Evolutionary conservation across 2,888 invertebrate species (phyloP), one percentile per base, ranked within the genome.

Genomic region (Chymomyza fuscimana): DNA sequence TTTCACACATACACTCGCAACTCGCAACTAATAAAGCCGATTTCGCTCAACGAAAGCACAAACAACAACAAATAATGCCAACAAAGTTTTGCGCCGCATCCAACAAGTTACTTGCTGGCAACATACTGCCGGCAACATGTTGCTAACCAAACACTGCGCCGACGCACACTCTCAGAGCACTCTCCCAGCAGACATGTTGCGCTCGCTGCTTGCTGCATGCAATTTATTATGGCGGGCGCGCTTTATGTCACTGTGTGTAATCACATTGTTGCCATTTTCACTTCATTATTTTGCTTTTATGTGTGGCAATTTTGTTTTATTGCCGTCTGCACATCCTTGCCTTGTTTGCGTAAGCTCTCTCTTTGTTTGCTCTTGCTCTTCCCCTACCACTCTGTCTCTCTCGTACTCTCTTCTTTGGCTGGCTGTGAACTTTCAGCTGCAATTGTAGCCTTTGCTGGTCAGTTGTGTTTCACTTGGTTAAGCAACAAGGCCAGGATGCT

Each of bases 211-310:
- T 58, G 12, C 54, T 69, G 71, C 58, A 46, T 68, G 79, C 77
- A 79, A 78, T 81, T 81, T 81, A 81, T 81, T 79, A 76, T 68
- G 73, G 68, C 74, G 65, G 40, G 40, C 74, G 67, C 76, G 70
- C 70, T 66, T 67, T 51, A 60, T 76, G 74, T 64, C 82, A 74
- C 75, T 87, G 85, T 77, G 73, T 83, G 83, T 85, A 88, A 85
- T 85, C 85, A 85, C 88, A 88, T 88, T 86, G 87, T 88, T 88
- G 86, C 88, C 87, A 87, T 86, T 88, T 86, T 84, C 88, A 87
- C 86, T 86, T 87, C 87, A 86, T 86, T 86, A 88, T 88, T 87
- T 25, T 85, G 78, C 85, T 81, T 87, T 88, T 87, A 88, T 88
- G 76, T 80, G 79, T 76, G 85, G 80, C 75, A 85, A 84, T 84